phyloP scores from a whole-genome alignment of 1,140 invertebrate species.

The Chrysopa pallens region DNA sequence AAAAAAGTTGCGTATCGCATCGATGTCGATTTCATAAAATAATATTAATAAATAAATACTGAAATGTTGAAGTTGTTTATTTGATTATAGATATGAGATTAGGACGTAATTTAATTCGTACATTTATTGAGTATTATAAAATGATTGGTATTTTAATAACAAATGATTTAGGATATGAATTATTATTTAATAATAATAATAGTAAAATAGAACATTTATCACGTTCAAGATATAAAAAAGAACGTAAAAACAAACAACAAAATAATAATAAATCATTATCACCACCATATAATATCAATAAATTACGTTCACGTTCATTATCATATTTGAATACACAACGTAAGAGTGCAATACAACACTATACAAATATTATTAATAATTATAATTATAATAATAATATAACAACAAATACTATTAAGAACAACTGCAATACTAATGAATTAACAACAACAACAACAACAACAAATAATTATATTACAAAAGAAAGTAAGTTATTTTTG shows the following conservation, averaged over 20 bases:
- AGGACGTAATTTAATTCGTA: slow-evolving; percentile 55
- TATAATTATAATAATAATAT: no score
- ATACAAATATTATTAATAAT: no score
- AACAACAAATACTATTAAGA: no score
- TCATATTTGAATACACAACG: no score
- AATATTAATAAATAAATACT: no score
- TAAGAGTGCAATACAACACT: slow-evolving; percentile 1
- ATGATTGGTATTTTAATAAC: slow-evolving; percentile 46
- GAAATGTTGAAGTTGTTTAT: no score
- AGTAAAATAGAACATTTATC: slow-evolving; percentile 25
- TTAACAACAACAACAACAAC: no score
- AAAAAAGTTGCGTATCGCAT: no score
- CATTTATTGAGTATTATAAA: slow-evolving; percentile 65
- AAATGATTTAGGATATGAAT: slow-evolving; percentile 29
- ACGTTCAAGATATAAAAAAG: slow-evolving; percentile 27
- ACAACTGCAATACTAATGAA: no score
- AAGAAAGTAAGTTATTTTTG: no score
- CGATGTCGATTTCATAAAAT: no score
- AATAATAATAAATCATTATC: slow-evolving; percentile 32
- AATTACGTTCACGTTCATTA: slow-evolving; percentile 6
- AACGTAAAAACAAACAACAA: slow-evolving; percentile 27
- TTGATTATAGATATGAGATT: slow-evolving; percentile 54
- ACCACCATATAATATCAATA: slow-evolving; percentile 25
- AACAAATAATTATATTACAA: no score
- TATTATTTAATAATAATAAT: slow-evolving; percentile 26